These are phyloP conservation scores for Drosophila tani DNA, from an alignment of 1,140 invertebrate genomes.

Conservation along the genomic window DNA sequence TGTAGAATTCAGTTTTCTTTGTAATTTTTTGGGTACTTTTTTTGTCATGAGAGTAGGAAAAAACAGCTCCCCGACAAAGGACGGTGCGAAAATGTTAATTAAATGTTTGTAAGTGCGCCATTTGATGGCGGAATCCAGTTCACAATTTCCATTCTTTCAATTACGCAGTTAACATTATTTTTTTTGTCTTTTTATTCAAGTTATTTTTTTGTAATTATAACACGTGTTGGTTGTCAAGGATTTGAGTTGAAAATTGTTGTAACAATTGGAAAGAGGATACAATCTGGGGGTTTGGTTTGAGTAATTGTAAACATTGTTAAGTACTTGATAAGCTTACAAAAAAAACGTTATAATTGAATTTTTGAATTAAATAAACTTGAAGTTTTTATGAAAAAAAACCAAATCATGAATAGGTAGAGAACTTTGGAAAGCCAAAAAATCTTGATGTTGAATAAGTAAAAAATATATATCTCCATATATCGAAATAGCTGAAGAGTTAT, in stretches of 20 bases:
- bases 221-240: conserved; percentile 60
- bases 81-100: conserved; percentile 72
- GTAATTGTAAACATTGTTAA: conserved; percentile 41
- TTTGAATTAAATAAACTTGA: conserved; percentile 1
- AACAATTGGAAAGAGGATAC: not conserved
- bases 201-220: conserved; percentile 18
- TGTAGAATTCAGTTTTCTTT: conserved; percentile 59
- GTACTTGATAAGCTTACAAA: conserved; percentile 13
- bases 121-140: conserved; percentile 48
- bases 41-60: not conserved
- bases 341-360: conserved; percentile 25
- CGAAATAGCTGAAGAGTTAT: too few species aligned
- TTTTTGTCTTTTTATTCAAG: conserved; percentile 25
- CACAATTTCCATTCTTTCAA: conserved; percentile 37
- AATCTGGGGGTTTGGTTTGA: conserved; percentile 7
- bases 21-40: conserved; percentile 43
- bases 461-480: too few species aligned
- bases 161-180: conserved; percentile 56
- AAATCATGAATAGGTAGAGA: too few species aligned
- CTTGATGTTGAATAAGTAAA: too few species aligned
- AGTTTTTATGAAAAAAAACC: too few species aligned
- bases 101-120: conserved; percentile 71
- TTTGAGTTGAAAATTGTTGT: conserved; percentile 22
- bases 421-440: too few species aligned
- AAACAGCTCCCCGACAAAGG: conserved; percentile 19